phyloP scores from a whole-genome alignment of 2,797 vertebrate genomes.

The Smutsia temminckii region DNA sequence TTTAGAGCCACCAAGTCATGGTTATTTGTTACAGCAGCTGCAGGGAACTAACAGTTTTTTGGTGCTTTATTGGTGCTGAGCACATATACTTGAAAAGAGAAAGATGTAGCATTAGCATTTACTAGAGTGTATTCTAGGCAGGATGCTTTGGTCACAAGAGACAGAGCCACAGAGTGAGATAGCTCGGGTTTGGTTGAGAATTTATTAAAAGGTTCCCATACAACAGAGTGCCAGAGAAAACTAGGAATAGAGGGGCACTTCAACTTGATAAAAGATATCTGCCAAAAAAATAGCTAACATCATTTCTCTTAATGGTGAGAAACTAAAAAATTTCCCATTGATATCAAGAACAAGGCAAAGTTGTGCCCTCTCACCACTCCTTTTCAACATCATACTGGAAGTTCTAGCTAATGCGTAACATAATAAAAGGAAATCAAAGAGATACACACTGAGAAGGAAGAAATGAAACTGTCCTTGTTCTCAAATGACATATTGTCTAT shows the following conservation, averaged over 20 bases:
- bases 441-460: neutral
- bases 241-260: neutral
- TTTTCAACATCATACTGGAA: neutral
- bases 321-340: neutral
- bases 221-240: neutral
- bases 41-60: neutral
- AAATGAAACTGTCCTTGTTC: neutral
- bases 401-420: neutral
- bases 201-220: neutral
- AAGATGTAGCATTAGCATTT: neutral
- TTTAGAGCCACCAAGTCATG: neutral
- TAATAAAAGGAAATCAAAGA: neutral
- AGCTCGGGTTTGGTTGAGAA: neutral
- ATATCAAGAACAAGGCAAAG: neutral
- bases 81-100: neutral
- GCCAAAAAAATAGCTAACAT: neutral
- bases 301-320: neutral
- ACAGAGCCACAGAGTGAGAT: neutral
- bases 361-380: neutral
- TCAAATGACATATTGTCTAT: neutral
- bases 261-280: neutral
- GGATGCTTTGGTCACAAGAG: no score
- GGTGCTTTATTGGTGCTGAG: rapidly evolving
- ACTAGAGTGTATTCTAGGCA: rapidly evolving
- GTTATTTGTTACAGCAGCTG: neutral